Percentiles rank a stretch among this genome's conserved stretches.
Conservation (phyloP, 2,113 vertebrate genomes). For the Xenotilapia caudafasciata region DNA sequence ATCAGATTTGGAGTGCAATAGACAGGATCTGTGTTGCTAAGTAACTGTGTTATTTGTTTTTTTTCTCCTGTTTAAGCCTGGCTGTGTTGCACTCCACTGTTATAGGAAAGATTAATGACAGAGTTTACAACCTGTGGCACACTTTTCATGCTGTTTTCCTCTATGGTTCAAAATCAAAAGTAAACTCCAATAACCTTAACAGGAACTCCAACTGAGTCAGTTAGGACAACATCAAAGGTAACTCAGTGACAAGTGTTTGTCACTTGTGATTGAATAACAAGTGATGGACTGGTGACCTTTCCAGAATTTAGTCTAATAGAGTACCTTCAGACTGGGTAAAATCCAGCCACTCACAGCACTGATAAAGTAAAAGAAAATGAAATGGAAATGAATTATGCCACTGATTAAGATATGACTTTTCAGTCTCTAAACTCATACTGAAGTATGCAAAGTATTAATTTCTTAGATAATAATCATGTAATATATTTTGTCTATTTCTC, state of each 20-base stretch:
- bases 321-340: background rate
- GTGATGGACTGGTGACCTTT: background rate
- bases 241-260: background rate
- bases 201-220: background rate
- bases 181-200: background rate
- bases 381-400: background rate
- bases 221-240: background rate
- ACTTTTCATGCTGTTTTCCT: background rate
- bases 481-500: background rate
- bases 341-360: background rate
- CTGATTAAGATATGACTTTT: background rate
- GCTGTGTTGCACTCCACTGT: background rate
- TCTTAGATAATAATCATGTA: background rate
- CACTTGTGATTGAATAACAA: background rate
- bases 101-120: background rate
- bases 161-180: background rate
- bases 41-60: background rate
- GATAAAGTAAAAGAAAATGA: background rate
- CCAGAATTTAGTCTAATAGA: background rate
- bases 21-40: background rate
- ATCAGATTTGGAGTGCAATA: background rate
- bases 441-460: background rate
- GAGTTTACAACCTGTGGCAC: background rate
- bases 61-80: background rate
- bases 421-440: background rate